Evolutionary conservation across 1,140 invertebrate species (phyloP).

Genomic region (Reticulitermes speratus): DNA sequence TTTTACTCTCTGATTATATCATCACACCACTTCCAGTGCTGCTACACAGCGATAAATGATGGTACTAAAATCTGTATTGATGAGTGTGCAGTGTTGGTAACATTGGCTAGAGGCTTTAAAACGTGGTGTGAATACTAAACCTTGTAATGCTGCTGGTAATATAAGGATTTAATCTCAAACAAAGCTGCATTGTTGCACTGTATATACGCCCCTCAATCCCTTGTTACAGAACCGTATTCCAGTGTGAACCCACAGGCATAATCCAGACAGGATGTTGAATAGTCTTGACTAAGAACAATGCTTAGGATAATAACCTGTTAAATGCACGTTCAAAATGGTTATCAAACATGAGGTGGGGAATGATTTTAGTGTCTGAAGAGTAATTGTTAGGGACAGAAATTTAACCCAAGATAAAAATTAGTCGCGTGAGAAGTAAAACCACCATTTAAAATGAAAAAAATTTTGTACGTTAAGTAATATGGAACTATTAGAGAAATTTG

Average conservation of each 20-base stretch:
- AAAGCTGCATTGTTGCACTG: neutral
- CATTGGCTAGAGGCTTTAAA: no score
- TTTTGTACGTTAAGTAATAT: no score
- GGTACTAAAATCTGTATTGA: neutral
- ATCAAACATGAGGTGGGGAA: no score
- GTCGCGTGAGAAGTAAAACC: no score
- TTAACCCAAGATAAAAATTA: no score
- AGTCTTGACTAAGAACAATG: neutral
- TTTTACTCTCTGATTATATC: neutral
- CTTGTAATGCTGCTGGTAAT: neutral
- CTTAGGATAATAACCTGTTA: neutral
- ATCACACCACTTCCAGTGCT: neutral
- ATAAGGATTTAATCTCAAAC: constrained; percentile 1
- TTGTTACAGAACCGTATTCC: neutral
- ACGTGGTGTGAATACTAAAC: neutral
- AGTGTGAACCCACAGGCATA: neutral
- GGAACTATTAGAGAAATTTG: no score
- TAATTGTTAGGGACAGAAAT: no score
- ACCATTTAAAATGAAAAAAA: no score
- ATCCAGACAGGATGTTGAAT: neutral
- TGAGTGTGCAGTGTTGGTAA: neutral
- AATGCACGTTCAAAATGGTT: neutral
- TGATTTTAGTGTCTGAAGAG: no score
- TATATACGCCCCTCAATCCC: neutral
- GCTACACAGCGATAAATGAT: neutral